Conservation (phyloP, 2,888 invertebrate genomes). For the Agonopterix subpropinquella region DNA sequence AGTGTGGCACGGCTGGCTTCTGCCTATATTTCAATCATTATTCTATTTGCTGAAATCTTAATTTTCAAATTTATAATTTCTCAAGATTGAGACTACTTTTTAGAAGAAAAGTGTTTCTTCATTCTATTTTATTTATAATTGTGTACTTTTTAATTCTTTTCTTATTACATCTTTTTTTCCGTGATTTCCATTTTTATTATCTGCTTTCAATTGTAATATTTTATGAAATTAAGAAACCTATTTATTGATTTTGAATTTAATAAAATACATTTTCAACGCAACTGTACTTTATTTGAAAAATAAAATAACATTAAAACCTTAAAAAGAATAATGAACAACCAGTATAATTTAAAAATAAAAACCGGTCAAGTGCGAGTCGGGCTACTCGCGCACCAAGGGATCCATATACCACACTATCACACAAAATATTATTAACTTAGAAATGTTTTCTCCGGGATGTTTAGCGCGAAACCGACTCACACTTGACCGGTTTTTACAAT, state of each 20-base stretch:
- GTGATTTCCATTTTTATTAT: background rate
- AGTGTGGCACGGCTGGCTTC: slow-evolving; percentile 22
- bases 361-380: too few relatives aligned
- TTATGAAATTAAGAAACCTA: background rate
- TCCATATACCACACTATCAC: too few relatives aligned
- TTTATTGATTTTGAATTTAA: background rate
- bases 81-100: slow-evolving; percentile 41
- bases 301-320: too few relatives aligned
- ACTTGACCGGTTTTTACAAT: too few relatives aligned
- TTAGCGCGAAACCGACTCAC: too few relatives aligned
- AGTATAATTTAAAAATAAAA: too few relatives aligned
- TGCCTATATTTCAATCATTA: slow-evolving; percentile 9
- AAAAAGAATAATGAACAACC: too few relatives aligned
- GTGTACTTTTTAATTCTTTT: slow-evolving; percentile 20
- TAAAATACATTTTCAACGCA: slow-evolving; percentile 3
- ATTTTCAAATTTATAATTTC: slow-evolving; percentile 3
- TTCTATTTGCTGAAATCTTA: slow-evolving; percentile 3
- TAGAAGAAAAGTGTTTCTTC: slow-evolving; percentile 49
- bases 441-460: too few relatives aligned
- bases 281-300: background rate
- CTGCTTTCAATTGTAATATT: background rate
- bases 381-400: too few relatives aligned
- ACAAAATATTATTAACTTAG: too few relatives aligned
- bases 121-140: slow-evolving; percentile 15
- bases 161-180: slow-evolving; percentile 16